These are phyloP conservation scores for Eretmocerus hayati DNA, from an alignment of 2,888 invertebrate genomes.

Conservation along the genomic window DNA sequence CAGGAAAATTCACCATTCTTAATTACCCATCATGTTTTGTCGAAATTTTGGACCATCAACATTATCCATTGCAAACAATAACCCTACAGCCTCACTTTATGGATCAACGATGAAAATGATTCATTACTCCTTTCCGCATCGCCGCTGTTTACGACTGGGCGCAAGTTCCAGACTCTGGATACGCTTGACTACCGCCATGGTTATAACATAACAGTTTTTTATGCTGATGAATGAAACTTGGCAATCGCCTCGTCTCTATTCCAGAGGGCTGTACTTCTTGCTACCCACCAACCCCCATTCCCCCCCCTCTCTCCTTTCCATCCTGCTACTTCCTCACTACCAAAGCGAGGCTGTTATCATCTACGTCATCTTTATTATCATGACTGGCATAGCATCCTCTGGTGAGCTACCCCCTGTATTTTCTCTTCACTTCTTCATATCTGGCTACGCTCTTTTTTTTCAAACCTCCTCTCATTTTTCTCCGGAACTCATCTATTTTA, in stretches of 20 bases:
- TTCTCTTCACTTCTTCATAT: background rate
- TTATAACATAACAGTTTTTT: conserved; percentile 15
- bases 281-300: background rate
- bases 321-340: background rate
- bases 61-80: too few relatives aligned
- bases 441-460: background rate
- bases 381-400: conserved; percentile 10
- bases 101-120: too few relatives aligned
- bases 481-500: conserved; percentile 9
- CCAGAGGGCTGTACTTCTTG: conserved; percentile 2
- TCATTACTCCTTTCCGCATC: background rate
- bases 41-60: too few relatives aligned
- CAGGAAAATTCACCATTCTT: too few relatives aligned
- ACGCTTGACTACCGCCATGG: background rate
- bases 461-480: conserved; percentile 10
- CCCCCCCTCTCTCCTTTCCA: too few relatives aligned
- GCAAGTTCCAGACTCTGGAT: background rate
- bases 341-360: conserved; percentile 16
- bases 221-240: conserved; percentile 28
- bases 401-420: background rate
- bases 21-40: too few relatives aligned
- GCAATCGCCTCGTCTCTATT: conserved; percentile 22
- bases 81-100: too few relatives aligned
- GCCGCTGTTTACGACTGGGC: background rate
- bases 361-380: conserved; percentile 21